These are phyloP conservation scores for Molossus molossus DNA, from an alignment of 2,797 vertebrate genomes.

Conservation along the genomic window DNA sequence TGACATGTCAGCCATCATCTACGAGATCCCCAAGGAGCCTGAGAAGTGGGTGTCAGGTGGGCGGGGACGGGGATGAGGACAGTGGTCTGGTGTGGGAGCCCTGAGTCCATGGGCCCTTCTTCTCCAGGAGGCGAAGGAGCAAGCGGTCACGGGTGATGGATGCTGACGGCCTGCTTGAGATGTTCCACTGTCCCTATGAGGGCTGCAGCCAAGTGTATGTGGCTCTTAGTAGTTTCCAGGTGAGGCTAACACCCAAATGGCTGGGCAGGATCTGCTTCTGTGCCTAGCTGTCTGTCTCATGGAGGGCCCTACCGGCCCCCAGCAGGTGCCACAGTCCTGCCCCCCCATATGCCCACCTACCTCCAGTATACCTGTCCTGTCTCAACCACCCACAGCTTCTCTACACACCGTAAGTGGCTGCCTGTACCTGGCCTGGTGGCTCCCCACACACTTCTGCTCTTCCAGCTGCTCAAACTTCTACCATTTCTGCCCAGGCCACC, in stretches of 20 bases:
- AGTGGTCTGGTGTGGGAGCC: neutral
- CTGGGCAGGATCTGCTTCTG: neutral
- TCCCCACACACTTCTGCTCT: neutral
- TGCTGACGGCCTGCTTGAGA: slow-evolving; percentile 94
- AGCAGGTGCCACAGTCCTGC: neutral
- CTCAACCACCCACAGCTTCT: neutral
- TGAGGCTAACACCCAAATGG: slow-evolving; percentile 74
- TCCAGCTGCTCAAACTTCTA: neutral
- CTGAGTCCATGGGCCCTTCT: neutral
- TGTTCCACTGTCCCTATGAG: slow-evolving; percentile 96
- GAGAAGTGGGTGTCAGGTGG: slow-evolving; percentile 83
- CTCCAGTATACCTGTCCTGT: neutral
- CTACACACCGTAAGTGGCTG: neutral
- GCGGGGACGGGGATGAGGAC: neutral
- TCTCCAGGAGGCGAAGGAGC: slow-evolving; percentile 91
- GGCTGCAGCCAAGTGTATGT: slow-evolving; percentile 96
- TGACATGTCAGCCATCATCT: slow-evolving; percentile 87
- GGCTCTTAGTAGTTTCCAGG: slow-evolving; percentile 96
- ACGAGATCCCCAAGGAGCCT: slow-evolving; percentile 88
- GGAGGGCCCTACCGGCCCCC: neutral
- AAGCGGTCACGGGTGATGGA: slow-evolving; percentile 92
- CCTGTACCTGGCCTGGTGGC: neutral
- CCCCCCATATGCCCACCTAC: neutral
- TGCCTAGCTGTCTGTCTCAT: neutral
- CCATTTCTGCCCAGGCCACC: neutral